phyloP scores from a whole-genome alignment of 1,140 invertebrate species.

The Zophobas morio region DNA sequence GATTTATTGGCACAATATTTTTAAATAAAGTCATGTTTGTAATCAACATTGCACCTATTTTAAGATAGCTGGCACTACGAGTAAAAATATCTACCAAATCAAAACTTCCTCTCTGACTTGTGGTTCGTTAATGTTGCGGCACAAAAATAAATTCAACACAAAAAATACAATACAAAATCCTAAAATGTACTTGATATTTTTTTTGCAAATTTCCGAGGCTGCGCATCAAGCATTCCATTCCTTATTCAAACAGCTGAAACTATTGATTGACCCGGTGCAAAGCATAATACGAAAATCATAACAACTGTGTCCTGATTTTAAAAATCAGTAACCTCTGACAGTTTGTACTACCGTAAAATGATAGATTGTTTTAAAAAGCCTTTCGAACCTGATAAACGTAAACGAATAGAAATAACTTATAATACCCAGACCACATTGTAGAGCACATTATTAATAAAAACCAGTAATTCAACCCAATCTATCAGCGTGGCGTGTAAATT shows the following conservation, averaged over 20 bases:
- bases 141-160: background rate
- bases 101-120: background rate
- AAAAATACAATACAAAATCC: background rate
- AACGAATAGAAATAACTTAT: constrained; percentile 46
- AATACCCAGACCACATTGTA: constrained; percentile 36
- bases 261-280: constrained; percentile 45
- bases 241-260: constrained; percentile 29
- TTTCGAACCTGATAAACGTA: constrained; percentile 31
- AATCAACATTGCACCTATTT: background rate
- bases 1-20: too few relatives aligned
- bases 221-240: constrained; percentile 8
- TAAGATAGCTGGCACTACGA: background rate
- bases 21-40: too few relatives aligned
- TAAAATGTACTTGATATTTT: too few relatives aligned
- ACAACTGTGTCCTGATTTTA: constrained; percentile 60
- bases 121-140: background rate
- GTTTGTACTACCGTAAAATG: constrained; percentile 44
- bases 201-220: constrained; percentile 28
- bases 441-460: constrained; percentile 43
- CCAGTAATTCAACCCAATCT: constrained; percentile 36
- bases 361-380: constrained; percentile 47
- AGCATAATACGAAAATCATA: constrained; percentile 55
- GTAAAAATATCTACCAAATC: background rate
- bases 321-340: constrained; percentile 39
- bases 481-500: constrained; percentile 52